Percentiles rank a stretch among this genome's conserved stretches.
Evolutionary conservation across 2,113 vertebrate species (phyloP).

Genomic region (Neopipo cinnamomea): DNA sequence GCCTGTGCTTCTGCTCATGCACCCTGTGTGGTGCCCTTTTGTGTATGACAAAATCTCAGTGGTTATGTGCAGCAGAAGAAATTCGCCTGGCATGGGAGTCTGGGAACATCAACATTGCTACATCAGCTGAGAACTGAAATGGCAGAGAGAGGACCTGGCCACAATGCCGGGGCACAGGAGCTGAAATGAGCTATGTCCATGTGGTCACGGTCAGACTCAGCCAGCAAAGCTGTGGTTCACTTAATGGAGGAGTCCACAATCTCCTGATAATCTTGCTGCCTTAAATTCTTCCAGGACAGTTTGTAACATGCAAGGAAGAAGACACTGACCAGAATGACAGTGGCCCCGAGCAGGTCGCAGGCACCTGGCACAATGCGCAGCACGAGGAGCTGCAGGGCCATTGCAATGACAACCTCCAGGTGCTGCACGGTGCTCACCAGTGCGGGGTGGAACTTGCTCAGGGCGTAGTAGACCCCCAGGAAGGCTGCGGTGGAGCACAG

Average conservation of each 20-base stretch:
- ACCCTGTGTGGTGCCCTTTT: not conserved
- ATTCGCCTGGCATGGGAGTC: not conserved
- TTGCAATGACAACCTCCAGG: slow-evolving; percentile 93
- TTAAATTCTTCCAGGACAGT: slow-evolving; percentile 87
- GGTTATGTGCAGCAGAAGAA: not conserved
- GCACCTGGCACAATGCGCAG: slow-evolving; percentile 88
- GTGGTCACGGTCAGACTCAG: not conserved
- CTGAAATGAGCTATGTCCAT: not conserved
- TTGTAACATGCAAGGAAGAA: slow-evolving; percentile 91
- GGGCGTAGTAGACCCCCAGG: slow-evolving; percentile 94
- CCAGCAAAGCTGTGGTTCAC: slow-evolving; percentile 64
- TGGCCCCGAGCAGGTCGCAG: slow-evolving; percentile 88
- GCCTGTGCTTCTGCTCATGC: not conserved
- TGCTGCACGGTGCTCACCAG: slow-evolving; percentile 98
- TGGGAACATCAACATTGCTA: not conserved
- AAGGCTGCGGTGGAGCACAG: slow-evolving; percentile 95
- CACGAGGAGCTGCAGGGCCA: slow-evolving; percentile 94
- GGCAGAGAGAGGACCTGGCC: slow-evolving; percentile 9
- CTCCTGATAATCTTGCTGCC: slow-evolving; percentile 91
- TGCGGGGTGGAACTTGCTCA: slow-evolving; percentile 95
- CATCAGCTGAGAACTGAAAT: not conserved
- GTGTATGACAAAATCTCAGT: not conserved
- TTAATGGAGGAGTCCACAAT: slow-evolving; percentile 95
- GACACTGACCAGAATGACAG: slow-evolving; percentile 92
- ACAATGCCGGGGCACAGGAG: not conserved